Evolutionary conservation across 2,888 invertebrate species (phyloP).

Genomic region (Neocrepidodera transversa): DNA sequence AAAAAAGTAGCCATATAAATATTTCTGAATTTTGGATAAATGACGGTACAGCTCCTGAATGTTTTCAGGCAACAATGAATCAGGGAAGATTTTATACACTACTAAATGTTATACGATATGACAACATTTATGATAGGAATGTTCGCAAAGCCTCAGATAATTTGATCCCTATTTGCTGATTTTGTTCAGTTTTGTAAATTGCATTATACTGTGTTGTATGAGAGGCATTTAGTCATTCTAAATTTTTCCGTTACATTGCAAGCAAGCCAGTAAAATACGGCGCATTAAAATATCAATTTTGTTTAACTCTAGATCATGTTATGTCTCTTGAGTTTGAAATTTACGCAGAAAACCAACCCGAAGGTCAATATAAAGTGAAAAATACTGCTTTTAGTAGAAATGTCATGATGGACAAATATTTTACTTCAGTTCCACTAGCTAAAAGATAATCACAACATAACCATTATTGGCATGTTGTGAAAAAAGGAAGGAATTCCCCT

Average conservation of each 20-base stretch:
- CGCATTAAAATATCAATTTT: conserved; percentile 46
- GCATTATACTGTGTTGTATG: conserved; percentile 5
- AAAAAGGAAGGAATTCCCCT: no score
- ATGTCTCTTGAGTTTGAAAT: conserved; percentile 44
- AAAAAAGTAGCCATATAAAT: conserved; percentile 32
- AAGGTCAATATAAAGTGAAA: conserved; percentile 33
- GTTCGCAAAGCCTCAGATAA: conserved; percentile 25
- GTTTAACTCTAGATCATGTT: conserved; percentile 43
- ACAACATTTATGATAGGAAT: conserved; percentile 32
- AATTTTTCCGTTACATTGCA: conserved; percentile 48
- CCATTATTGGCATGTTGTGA: no score
- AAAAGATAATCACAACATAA: no score
- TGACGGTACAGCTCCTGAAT: conserved; percentile 41
- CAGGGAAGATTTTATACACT: conserved; percentile 37
- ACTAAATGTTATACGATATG: conserved; percentile 37
- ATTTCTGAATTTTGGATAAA: conserved; percentile 23
- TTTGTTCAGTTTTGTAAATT: conserved; percentile 3
- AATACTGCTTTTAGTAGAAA: conserved; percentile 31
- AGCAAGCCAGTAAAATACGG: conserved; percentile 48
- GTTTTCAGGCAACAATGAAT: conserved; percentile 41
- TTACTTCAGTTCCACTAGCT: neutral
- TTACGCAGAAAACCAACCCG: conserved; percentile 43
- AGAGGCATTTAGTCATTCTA: conserved; percentile 42
- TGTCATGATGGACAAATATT: conserved; percentile 8
- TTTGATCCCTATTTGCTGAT: conserved; percentile 16